A percentile compares a stretch with the other conserved stretches of the same genome.
phyloP scores from a whole-genome alignment of 2,888 invertebrate genomes.

The Harpalus rufipes region DNA sequence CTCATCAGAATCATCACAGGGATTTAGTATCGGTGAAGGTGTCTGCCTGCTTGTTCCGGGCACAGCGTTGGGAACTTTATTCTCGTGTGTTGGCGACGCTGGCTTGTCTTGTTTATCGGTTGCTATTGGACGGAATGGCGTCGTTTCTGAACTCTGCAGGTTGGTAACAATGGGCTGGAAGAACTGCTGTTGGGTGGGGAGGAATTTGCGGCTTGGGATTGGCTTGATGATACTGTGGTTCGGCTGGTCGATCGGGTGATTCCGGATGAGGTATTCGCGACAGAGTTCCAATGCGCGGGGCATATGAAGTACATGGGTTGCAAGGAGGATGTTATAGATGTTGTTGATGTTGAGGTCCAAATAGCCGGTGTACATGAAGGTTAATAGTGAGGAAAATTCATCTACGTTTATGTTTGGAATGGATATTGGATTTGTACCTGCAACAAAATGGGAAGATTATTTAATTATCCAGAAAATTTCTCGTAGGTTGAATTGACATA shows the following conservation, averaged over 20 bases:
- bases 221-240: conserved; percentile 78
- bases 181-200: conserved; percentile 72
- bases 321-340: conserved; percentile 85
- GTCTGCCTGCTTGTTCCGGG: conserved; percentile 61
- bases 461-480: conserved; percentile 6
- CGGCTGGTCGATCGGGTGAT: conserved; percentile 73
- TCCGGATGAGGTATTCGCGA: conserved; percentile 81
- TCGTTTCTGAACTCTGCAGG: conserved; percentile 74
- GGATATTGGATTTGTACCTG: conserved; percentile 76
- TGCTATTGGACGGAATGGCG: conserved; percentile 73
- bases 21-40: conserved; percentile 61
- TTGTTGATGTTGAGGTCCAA: conserved; percentile 84
- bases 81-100: conserved; percentile 67
- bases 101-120: conserved; percentile 60
- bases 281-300: conserved; percentile 85
- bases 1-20: conserved; percentile 63
- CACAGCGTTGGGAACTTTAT: conserved; percentile 67
- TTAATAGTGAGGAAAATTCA: conserved; percentile 84
- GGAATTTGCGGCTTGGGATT: conserved; percentile 78
- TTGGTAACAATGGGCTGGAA: conserved; percentile 70
- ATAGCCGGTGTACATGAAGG: conserved; percentile 88
- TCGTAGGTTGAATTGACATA: background rate
- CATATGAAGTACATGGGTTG: conserved; percentile 87
- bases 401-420: conserved; percentile 81
- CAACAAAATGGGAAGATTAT: conserved; percentile 60